Base-by-base conservation (phyloP, 2,113 vertebrate species). In the Chaetops frenatus region DNA sequence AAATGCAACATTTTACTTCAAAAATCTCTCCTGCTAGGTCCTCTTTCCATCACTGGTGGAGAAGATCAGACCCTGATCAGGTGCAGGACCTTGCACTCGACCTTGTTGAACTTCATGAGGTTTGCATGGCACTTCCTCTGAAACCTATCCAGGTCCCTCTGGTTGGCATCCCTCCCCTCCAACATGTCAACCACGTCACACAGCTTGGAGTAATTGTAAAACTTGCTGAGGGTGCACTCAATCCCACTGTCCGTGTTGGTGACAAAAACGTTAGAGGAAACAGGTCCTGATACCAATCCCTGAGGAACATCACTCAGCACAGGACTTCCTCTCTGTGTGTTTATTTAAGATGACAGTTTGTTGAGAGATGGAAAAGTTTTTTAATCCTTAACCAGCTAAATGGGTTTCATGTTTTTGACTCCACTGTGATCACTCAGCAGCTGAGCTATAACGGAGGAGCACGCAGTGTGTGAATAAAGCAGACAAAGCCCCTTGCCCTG, bases 391-490 rank as follows among this genome's bases (percentile, higher is more conserved):
- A 11, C 7, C 20, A 50, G 11, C 27, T 74, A 57, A 71, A 9
- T 23, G 7, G 17, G 11, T 74, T 81, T 62, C 17, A 28, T 50
- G 8, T n/a, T 72, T 53, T 45, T 65, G 9, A 5, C 6, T 70
- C 42, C 9, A 19, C 51, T 36, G 33, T 10, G 19, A 48, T 45
- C 35, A 44, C 0, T 1, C 12, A 45, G 22, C 5, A 47, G 35
- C 5, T 71, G 11, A 79, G 12, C 9, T 74, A 0, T 29, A 71
- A 51, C 3, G 61, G 12, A 65, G 16, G 16, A 65, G 11, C 12
- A 53, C 0, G 11, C 4, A 78, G 11, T 4, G 11, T 10, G 4
- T 17, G 9, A 50, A 60, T 12, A 64, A 7, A 20, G 10, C 1
- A 69, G 27, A 54, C 29, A 67, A 84, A 56, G 4, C 4, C 33